Evolutionary conservation across 2,888 invertebrate genomes (phyloP), one percentile per base, ranked within the genome.

Genomic region (Oligia latruncula): DNA sequence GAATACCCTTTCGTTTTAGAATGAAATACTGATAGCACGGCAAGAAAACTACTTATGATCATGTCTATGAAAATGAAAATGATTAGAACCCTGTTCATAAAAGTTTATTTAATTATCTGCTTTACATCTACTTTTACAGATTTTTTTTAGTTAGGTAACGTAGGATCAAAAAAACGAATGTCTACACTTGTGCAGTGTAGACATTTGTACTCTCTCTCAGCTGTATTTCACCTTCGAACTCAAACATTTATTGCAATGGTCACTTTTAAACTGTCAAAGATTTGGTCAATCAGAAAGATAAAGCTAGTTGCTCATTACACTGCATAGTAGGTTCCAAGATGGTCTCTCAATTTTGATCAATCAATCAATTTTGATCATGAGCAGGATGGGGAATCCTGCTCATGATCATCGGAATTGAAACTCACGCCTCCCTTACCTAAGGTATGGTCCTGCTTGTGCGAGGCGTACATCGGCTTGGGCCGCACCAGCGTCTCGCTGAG

Each of bases 401-500:
- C n/a, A n/a, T 29, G 29, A 0, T 1, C 29, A 29, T 29, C 29
- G 29, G 29, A 29, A 29, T 29, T 29, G 29, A 29, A 29, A 29
- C 20, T 15, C 35, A 52, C 15, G 9, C 8, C 20, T 20, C 29
- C 20, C 93, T 92, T 73, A 95, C 95, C 95, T 0, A 96, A 86
- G 0, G 94, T 91, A 66, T 95, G 95, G 73, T 95, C 95, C 77
- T 90, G 93, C 71, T 92, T 93, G 76, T 90, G 92, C 2, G 90
- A 91, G 0, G 94, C 91, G 84, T 93, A 94, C 80, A 90, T 91
- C 1, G 95, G 94, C 77, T 84, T 89, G 35, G 92, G 91, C 6
- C 92, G 84, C 67, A 95, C 94, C 64, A 95, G 91, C 65, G 93
- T 87, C 81, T 95, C 96, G 87, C 95, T 94, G 70, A 96, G 93